Conservation (phyloP, 2,888 invertebrate species). For the Pollenia griseotomentosa region DNA sequence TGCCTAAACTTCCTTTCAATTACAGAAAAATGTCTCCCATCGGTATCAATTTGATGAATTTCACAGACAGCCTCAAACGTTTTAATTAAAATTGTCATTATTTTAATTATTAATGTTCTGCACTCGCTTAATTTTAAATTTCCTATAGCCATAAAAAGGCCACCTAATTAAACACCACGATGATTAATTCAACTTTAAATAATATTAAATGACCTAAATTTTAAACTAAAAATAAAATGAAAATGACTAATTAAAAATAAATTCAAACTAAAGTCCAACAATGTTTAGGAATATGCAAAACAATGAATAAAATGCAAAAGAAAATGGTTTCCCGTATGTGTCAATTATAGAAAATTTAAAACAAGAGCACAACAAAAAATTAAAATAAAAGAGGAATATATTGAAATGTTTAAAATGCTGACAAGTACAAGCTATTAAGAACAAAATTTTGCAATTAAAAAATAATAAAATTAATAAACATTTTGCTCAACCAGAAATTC, state of each 20-base stretch:
- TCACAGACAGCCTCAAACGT: conserved; percentile 34
- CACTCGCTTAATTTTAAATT: neutral
- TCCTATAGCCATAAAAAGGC: conserved; percentile 21
- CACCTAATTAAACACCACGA: conserved; percentile 35
- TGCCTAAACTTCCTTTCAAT: conserved; percentile 28
- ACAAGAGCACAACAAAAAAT: conserved; percentile 28
- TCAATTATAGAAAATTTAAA: conserved; percentile 56
- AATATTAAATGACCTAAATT: conserved; percentile 64
- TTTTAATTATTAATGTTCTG: conserved; percentile 22
- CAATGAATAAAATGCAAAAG: neutral
- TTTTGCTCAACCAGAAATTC: conserved; percentile 34
- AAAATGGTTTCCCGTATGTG: conserved; percentile 59
- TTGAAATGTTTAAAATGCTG: conserved; percentile 34
- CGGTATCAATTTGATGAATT: conserved; percentile 31
- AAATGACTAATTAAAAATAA: conserved; percentile 52
- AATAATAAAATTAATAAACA: conserved; percentile 18
- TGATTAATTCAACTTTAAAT: conserved; percentile 37
- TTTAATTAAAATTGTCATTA: conserved; percentile 36
- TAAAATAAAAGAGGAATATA: neutral
- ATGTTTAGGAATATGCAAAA: conserved; percentile 15
- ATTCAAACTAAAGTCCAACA: conserved; percentile 28
- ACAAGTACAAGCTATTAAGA: conserved; percentile 13
- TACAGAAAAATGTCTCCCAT: conserved; percentile 7
- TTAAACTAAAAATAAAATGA: conserved; percentile 33
- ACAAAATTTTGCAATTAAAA: conserved; percentile 1